phyloP scores from a whole-genome alignment of 2,113 vertebrate species.

The Melanocharis versteri region DNA sequence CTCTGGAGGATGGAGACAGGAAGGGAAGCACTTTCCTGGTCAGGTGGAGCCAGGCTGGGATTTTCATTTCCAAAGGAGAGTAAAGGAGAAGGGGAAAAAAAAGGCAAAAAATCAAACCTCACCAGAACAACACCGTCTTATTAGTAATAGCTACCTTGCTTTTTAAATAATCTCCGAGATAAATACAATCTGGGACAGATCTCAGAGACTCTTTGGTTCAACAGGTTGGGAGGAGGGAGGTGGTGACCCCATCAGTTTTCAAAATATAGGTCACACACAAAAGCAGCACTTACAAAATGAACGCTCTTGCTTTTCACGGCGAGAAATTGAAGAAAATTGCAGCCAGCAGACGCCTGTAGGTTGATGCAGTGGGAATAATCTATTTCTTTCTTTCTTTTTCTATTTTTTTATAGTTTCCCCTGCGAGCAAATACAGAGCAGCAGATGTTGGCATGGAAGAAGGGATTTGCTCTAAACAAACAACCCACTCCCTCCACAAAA shows the following conservation, averaged over 20 bases:
- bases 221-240: conserved; percentile 59
- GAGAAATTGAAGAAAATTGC: conserved; percentile 73
- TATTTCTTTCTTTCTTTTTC: conserved; percentile 34
- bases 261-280: conserved; percentile 70
- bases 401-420: conserved; percentile 2
- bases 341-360: conserved; percentile 61
- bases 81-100: background rate
- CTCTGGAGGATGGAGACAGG: background rate
- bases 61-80: conserved; percentile 14
- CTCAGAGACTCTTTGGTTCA: conserved; percentile 14
- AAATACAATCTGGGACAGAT: conserved; percentile 1
- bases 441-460: conserved; percentile 32
- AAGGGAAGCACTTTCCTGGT: background rate
- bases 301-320: conserved; percentile 65
- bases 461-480: conserved; percentile 59
- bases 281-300: conserved; percentile 72
- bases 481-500: conserved; percentile 34
- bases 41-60: background rate
- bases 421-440: conserved; percentile 59
- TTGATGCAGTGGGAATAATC: conserved; percentile 65
- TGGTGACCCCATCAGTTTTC: conserved; percentile 60
- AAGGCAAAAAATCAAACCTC: background rate
- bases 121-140: background rate
- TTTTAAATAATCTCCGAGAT: conserved; percentile 11
- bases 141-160: conserved; percentile 45